Evolutionary conservation across 2,888 invertebrate species (phyloP).

Genomic region (Lithophane ornitopus): DNA sequence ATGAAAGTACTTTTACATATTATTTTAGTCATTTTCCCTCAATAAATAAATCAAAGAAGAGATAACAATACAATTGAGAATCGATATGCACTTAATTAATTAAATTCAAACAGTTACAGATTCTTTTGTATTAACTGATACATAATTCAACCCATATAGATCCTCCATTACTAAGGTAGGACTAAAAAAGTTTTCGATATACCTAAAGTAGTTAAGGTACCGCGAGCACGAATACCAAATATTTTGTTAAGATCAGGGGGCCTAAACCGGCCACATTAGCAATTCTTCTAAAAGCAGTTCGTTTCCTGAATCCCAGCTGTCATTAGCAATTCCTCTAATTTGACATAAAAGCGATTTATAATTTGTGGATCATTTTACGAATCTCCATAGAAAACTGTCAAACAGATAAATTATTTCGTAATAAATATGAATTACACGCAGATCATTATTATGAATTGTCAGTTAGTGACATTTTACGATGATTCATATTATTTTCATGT

Average conservation of each 20-base stretch:
- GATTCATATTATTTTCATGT: too few species aligned
- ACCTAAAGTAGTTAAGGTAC: not conserved
- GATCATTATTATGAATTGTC: too few species aligned
- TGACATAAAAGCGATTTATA: too few species aligned
- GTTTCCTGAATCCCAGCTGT: too few species aligned
- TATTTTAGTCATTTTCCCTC: not conserved
- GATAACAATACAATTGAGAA: slow-evolving; percentile 42
- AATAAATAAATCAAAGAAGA: slow-evolving; percentile 16
- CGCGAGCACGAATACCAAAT: slow-evolving; percentile 1
- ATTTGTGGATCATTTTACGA: too few species aligned
- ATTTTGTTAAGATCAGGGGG: not conserved
- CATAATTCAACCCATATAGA: not conserved
- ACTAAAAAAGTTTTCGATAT: not conserved
- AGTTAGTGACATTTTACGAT: too few species aligned
- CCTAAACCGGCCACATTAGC: too few species aligned
- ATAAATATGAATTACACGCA: too few species aligned
- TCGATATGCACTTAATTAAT: slow-evolving; percentile 46
- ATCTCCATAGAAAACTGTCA: too few species aligned
- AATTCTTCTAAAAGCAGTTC: too few species aligned
- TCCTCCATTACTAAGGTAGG: not conserved
- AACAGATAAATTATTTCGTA: too few species aligned
- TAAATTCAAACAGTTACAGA: slow-evolving; percentile 8
- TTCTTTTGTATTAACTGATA: slow-evolving; percentile 5
- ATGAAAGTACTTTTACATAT: not conserved
- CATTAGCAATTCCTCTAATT: too few species aligned